phyloP scores from a whole-genome alignment of 2,888 invertebrate species.

The Cyaniris semiargus region DNA sequence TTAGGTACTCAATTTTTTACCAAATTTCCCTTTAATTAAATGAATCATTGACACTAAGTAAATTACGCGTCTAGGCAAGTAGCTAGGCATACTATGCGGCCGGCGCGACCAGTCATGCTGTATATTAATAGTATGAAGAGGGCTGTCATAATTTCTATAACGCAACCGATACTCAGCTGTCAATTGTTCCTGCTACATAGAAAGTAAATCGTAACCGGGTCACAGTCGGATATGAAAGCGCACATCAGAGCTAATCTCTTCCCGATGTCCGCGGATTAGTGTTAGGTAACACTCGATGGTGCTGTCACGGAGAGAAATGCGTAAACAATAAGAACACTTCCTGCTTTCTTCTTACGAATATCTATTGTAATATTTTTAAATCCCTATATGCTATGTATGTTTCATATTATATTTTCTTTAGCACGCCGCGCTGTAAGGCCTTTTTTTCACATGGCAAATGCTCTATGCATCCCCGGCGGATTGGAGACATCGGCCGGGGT shows the following conservation, averaged over 20 bases:
- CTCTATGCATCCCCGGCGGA: no score
- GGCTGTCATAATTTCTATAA: neutral
- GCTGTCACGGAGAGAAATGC: neutral
- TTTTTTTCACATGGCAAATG: no score
- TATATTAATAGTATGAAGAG: neutral
- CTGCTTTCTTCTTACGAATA: neutral
- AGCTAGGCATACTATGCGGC: no score
- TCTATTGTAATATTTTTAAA: neutral
- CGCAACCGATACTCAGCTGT: neutral
- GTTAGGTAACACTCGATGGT: neutral
- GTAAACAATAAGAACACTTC: neutral
- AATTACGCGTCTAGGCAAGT: no score
- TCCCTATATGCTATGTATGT: neutral
- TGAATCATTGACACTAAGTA: no score
- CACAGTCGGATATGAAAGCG: slow-evolving; percentile 23
- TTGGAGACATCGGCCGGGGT: no score
- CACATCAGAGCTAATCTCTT: slow-evolving; percentile 29
- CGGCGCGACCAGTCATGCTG: no score
- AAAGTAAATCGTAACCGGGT: slow-evolving; percentile 1
- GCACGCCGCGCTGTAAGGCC: no score
- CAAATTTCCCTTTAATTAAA: no score
- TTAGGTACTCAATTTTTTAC: no score
- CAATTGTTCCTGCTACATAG: neutral
- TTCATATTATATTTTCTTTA: no score
- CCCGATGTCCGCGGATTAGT: slow-evolving; percentile 12